Percentiles rank a stretch among this genome's conserved stretches.
Evolutionary conservation across 2,113 vertebrate species (phyloP).

Genomic region (Festucalex cinctus): DNA sequence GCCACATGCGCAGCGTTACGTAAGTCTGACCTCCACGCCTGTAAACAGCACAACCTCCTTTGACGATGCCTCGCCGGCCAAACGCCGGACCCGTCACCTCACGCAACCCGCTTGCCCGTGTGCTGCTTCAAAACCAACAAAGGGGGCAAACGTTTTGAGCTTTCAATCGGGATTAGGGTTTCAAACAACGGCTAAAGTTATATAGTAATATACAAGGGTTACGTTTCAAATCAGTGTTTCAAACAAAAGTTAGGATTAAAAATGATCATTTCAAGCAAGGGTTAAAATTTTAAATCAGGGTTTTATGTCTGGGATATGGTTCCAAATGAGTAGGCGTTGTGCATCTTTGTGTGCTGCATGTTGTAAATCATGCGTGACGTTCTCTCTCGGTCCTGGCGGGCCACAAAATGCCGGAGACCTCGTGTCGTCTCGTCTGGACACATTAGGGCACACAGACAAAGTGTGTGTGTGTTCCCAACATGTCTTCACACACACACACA

Average conservation of each 20-base stretch:
- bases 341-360: too few species aligned
- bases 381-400: constrained; percentile 34
- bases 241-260: too few species aligned
- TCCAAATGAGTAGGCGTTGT: too few species aligned
- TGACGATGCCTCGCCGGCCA: neutral
- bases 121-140: neutral
- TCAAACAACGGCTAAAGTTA: too few species aligned
- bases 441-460: neutral
- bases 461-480: constrained; percentile 1
- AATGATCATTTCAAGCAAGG: neutral
- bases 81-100: neutral
- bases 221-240: too few species aligned
- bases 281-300: neutral
- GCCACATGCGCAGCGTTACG: constrained; percentile 29
- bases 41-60: constrained; percentile 12
- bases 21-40: constrained; percentile 43
- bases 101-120: neutral
- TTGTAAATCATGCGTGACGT: constrained; percentile 2
- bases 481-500: constrained; percentile 8
- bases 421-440: constrained; percentile 23
- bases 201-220: too few species aligned
- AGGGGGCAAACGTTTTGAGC: neutral
- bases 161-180: too few species aligned
- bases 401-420: constrained; percentile 40
- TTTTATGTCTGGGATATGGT: neutral